Evolutionary conservation across 2,888 invertebrate species (phyloP).

Genomic region (Vesta saturnalis): DNA sequence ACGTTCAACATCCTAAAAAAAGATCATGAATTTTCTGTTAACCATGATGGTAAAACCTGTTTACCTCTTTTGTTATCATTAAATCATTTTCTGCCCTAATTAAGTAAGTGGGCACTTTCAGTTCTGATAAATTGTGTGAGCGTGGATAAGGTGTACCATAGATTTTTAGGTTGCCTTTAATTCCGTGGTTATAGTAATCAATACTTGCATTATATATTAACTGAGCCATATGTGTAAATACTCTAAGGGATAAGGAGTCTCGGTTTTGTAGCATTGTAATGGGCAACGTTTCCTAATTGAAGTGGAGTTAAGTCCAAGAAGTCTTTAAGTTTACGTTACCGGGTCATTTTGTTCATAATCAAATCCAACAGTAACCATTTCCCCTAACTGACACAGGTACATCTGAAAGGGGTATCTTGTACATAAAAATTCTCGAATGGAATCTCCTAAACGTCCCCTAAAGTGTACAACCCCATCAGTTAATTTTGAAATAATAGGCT

Average conservation of each 20-base stretch:
- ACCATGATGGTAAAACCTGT: too few relatives aligned
- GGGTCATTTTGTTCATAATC: slow-evolving; percentile 40
- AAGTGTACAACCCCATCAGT: background rate
- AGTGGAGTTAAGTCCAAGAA: background rate
- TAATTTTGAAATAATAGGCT: slow-evolving; percentile 8
- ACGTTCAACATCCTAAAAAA: slow-evolving; percentile 58
- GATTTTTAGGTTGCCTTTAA: slow-evolving; percentile 62
- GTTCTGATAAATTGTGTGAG: slow-evolving; percentile 65
- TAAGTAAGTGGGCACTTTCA: slow-evolving; percentile 65
- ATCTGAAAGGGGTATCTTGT: slow-evolving; percentile 36
- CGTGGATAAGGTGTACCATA: slow-evolving; percentile 67
- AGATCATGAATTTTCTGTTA: too few relatives aligned
- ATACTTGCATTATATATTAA: slow-evolving; percentile 59
- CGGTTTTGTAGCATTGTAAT: slow-evolving; percentile 56
- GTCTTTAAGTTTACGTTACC: slow-evolving; percentile 15
- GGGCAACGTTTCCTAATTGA: slow-evolving; percentile 56
- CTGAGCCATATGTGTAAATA: slow-evolving; percentile 53
- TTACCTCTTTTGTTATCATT: slow-evolving; percentile 67
- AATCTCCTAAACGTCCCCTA: background rate
- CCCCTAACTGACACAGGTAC: slow-evolving; percentile 33
- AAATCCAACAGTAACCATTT: slow-evolving; percentile 32
- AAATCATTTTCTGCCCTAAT: slow-evolving; percentile 73
- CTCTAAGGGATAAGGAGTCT: slow-evolving; percentile 55
- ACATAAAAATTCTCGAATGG: slow-evolving; percentile 13
- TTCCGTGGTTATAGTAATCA: slow-evolving; percentile 68